Base-by-base conservation (phyloP, 2,888 invertebrate genomes). In the Parnassius glacialis region DNA sequence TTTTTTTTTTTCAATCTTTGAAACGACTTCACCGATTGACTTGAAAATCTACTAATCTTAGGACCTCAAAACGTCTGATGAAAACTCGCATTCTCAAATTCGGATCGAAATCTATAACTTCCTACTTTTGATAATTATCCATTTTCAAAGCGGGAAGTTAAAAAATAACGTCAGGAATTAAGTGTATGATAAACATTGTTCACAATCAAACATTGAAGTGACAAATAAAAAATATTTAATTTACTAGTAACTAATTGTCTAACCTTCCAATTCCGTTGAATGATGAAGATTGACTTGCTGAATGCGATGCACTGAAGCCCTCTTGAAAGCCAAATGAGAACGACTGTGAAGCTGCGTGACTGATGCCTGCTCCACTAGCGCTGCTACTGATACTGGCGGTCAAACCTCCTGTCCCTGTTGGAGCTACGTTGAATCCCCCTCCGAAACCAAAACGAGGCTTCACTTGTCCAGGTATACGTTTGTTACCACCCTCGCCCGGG, bases 281-380 rank as follows among this genome's bases (percentile, higher is more conserved):
- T 9, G 91, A 90, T 0, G 91, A 81, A 10, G 92, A 81, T 67
- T 91, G 90, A 62, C 92, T 92, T 41, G 90, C 90, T 1, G 92
- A 88, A 50, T 92, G 92, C 3, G 92, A 91, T 41, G 88, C 87
- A 69, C 91, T 89, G 74, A 92, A 91, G 10, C 92, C 92, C 67
- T 91, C 85, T 61, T 83, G 87, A 68, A 90, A 90, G n/a, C 92
- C 91, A 60, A 91, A 87, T 0, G 90, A 85, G 72, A 91, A 87
- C 0, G 90, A 90, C 67, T 92, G 92, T 2, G 90, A 87, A 0
- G 92, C 91, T 0, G 91, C 81, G 20, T 91, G 91, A 64, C 90
- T 91, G n/a, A 75, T 72, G 1, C 91, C 90, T 12, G 77, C 80
- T 1, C 87, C 89, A 62, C 79, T 85, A 0, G 78, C 84, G 59